Evolutionary conservation across 2,113 vertebrate genomes (phyloP), one percentile per base, ranked within the genome.

Genomic region (Nothocercus nigrocapillus): DNA sequence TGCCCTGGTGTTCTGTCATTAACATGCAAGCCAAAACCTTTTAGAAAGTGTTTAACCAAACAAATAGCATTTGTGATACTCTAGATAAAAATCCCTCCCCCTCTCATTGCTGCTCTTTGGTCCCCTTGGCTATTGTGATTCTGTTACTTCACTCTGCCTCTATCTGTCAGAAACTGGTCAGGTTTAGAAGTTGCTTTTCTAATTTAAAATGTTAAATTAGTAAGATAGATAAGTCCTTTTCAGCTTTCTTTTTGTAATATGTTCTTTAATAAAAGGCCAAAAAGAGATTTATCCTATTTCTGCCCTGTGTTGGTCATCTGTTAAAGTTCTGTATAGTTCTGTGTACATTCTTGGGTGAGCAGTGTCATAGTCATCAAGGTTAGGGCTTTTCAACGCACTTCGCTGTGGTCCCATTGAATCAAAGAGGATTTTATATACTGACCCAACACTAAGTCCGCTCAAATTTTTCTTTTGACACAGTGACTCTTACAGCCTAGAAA

Each of bases 211-310:
- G 47, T 49, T 19, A 40, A 53, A 74, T 53, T 5, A 53, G 20
- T 0, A 1, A 74, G 24, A 2, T 1, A 25, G 44, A 80, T 32
- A 82, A 45, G 17, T 24, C 1, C 3, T 16, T 88, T 36, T 69
- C 44, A 66, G 15, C 7, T 44, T 8, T 74, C 38, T 32, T 42
- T 24, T n/a, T 21, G 13, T 12, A 62, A 28, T 21, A 24, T 6
- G 11, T 3, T 45, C 72, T 66, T 72, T 22, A 13, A 72, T 40
- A 3, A 42, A 63, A 42, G 73, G 7, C 2, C 8, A 2, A 0
- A 5, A 20, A 42, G 19, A 58, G 54, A 32, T 58, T 58, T 58
- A 32, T 32, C 16, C 9, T 58, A 32, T 58, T 58, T 58, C 30
- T 58, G 28, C 54, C 28, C 54, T 30, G 54, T 32, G 16, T 58